Conservation (phyloP, 1,140 invertebrate species). For the Paramacrobiotus metropolitanus region DNA sequence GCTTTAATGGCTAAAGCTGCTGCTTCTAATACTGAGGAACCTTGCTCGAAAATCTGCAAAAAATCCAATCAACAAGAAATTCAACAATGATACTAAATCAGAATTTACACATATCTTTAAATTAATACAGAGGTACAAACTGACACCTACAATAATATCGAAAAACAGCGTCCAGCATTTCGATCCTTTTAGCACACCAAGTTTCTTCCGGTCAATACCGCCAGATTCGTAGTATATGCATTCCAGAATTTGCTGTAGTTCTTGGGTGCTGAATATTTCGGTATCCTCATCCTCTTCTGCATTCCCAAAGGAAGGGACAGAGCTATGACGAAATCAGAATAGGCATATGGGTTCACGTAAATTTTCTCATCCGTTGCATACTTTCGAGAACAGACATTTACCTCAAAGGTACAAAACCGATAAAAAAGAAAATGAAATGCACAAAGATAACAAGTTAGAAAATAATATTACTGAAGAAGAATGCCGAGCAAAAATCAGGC, state of each 20-base stretch:
- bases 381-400: too few relatives aligned
- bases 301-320: background rate
- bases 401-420: too few relatives aligned
- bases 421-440: too few relatives aligned
- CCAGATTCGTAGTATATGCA: background rate
- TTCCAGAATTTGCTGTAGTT: background rate
- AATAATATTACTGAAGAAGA: too few relatives aligned
- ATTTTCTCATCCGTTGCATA: too few relatives aligned
- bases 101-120: too few relatives aligned
- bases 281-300: background rate
- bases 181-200: background rate
- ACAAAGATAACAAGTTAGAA: too few relatives aligned
- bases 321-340: too few relatives aligned
- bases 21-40: background rate
- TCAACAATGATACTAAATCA: too few relatives aligned
- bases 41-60: conserved; percentile 3
- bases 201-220: background rate
- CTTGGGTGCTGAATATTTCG: background rate
- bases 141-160: background rate
- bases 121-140: too few relatives aligned
- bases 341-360: too few relatives aligned
- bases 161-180: background rate
- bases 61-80: background rate
- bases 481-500: too few relatives aligned
- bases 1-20: background rate